Conservation (phyloP, 1,140 invertebrate genomes). For the Monomorium pharaonis region DNA sequence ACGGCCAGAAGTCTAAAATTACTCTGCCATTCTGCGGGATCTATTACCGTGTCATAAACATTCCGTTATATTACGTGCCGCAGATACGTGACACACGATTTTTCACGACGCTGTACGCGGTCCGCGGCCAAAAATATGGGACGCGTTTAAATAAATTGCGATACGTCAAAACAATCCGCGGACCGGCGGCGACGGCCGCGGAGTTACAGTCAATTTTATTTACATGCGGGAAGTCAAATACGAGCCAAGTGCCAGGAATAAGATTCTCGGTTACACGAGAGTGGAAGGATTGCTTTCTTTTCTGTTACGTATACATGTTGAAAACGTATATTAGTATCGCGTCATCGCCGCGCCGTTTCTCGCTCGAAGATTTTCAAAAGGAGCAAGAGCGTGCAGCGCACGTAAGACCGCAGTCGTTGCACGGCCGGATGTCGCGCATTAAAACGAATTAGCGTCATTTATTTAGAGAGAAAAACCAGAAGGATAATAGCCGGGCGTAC, state of each 20-base stretch:
- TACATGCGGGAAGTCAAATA: background rate
- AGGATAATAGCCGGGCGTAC: constrained; percentile 68
- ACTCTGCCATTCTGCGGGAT: constrained; percentile 25
- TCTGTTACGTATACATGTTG: background rate
- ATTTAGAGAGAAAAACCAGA: constrained; percentile 76
- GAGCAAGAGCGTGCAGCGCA: constrained; percentile 55
- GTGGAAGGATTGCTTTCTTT: background rate
- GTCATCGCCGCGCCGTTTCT: background rate
- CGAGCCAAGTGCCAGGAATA: background rate
- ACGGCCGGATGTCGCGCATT: constrained; percentile 74
- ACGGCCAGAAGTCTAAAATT: constrained; percentile 38
- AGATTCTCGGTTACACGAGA: background rate
- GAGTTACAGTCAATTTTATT: constrained; percentile 17
- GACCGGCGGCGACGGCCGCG: background rate
- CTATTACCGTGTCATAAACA: constrained; percentile 40
- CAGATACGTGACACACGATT: constrained; percentile 6
- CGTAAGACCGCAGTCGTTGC: constrained; percentile 59
- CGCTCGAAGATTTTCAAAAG: constrained; percentile 59
- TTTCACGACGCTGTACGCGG: constrained; percentile 21
- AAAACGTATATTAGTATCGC: background rate
- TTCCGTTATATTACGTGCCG: constrained; percentile 21
- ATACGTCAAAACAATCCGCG: constrained; percentile 21
- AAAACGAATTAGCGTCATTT: constrained; percentile 78
- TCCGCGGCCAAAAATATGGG: background rate
- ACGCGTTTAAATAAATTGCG: constrained; percentile 15